Conservation (phyloP, 2,113 vertebrate genomes). For the Puntigrus tetrazona region DNA sequence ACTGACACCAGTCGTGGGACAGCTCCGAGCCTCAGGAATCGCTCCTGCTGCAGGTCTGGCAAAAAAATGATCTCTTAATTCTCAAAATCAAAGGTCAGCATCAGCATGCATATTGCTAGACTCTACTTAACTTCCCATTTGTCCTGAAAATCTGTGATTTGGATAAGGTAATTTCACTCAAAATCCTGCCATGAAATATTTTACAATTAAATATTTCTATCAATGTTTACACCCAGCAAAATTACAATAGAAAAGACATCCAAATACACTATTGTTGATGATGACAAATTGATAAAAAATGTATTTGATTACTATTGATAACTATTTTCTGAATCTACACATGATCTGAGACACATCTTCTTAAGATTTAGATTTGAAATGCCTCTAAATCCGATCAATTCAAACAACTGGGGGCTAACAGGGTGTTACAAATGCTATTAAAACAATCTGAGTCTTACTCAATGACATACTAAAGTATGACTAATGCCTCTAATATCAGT, state of each 20-base stretch:
- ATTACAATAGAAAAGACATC: neutral
- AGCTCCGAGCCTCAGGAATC: constrained; percentile 75
- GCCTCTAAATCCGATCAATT: neutral
- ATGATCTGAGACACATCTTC: neutral
- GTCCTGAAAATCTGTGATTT: neutral
- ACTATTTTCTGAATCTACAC: neutral
- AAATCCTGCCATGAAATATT: neutral
- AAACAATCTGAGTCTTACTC: neutral
- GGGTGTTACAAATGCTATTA: neutral
- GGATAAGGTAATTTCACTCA: neutral
- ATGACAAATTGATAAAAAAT: too few relatives aligned
- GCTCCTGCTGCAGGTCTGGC: constrained; percentile 80
- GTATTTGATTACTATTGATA: too few relatives aligned
- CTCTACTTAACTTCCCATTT: neutral
- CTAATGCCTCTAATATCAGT: neutral
- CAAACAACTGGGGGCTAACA: neutral
- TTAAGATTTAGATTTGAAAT: neutral
- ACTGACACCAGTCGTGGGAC: constrained; percentile 77
- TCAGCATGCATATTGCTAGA: neutral
- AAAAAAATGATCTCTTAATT: constrained; percentile 1
- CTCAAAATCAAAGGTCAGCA: neutral
- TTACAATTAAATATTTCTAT: neutral
- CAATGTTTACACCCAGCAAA: neutral
- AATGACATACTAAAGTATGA: neutral
- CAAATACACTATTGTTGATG: neutral